These are phyloP conservation scores for Equus przewalskii DNA, from an alignment of 2,113 vertebrate species.

Conservation along the genomic window DNA sequence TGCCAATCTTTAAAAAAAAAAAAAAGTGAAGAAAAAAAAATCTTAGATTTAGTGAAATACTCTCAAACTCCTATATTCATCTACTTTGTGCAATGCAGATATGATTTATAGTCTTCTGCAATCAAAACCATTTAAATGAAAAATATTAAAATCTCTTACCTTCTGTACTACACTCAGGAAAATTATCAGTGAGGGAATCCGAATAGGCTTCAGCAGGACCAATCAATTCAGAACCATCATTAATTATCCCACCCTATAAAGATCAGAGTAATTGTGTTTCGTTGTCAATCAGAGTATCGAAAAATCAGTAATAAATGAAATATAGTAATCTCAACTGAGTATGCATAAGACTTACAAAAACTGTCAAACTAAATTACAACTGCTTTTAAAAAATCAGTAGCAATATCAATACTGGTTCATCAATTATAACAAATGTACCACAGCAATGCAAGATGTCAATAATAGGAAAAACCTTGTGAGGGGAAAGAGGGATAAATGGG, in stretches of 20 bases:
- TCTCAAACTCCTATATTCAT: background rate
- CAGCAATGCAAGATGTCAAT: background rate
- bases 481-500: background rate
- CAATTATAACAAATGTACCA: background rate
- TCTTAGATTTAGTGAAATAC: background rate
- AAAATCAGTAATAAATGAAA: background rate
- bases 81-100: background rate
- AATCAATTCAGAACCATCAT: constrained; percentile 97
- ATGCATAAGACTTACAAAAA: background rate
- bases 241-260: constrained; percentile 95
- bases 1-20: no score
- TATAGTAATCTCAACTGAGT: background rate
- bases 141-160: constrained; percentile 87
- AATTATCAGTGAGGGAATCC: constrained; percentile 92
- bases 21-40: background rate
- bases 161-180: constrained; percentile 96
- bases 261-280: background rate
- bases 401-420: background rate
- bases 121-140: background rate
- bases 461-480: background rate
- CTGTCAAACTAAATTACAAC: background rate
- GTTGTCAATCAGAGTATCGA: background rate
- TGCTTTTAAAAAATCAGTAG: constrained; percentile 24
- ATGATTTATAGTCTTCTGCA: background rate
- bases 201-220: constrained; percentile 94